Evolutionary conservation across 2,797 vertebrate genomes (phyloP), one percentile per base, ranked within the genome.

Genomic region (Bradypodion pumilum): DNA sequence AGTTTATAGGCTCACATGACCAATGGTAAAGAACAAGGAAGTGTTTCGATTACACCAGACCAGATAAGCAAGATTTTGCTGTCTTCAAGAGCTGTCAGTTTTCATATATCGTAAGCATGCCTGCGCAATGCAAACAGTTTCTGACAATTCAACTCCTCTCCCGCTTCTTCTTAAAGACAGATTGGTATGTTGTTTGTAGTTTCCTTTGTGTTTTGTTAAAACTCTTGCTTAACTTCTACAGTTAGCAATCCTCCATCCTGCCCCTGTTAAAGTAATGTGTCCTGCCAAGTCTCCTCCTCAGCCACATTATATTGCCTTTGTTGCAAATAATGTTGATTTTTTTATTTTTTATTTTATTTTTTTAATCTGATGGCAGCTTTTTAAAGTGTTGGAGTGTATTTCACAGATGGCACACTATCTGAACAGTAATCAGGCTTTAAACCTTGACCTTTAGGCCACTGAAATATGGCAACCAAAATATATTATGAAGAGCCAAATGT

Each of bases 391-490:
- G 29, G 72, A 56, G 44, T 27, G 69, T 80, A 86, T 59, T 75
- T 85, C 80, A 84, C 69, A 78, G 80, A 81, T 85, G 29, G 70
- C 60, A 8, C 77, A 35, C 73, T 5, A 6, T 44, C 65, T 12
- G 4, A 84, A 52, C 81, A 74, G 7, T 9, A 1, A 75, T 66
- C 44, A 29, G 4, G 46, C 72, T 78, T 72, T 94, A 90, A 92
- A 92, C 94, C 94, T 95, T 95, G 94, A 95, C 88, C 92, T 79
- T 4, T 0, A 5, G 76, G 87, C 83, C 80, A 85, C 59, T 40
- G 37, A 37, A 35, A 92, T 85, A 88, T 89, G 85, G 86, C 84
- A 93, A 86, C 88, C 85, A 81, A 92, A 93, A 89, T 87, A 91
- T 35, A 52, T 90, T 94, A 94, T 92, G 90, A 90, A 83, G 68